Percentiles rank a stretch among this genome's conserved stretches.
Conservation (phyloP, 2,113 vertebrate species). For the Leucoraja erinaceus region DNA sequence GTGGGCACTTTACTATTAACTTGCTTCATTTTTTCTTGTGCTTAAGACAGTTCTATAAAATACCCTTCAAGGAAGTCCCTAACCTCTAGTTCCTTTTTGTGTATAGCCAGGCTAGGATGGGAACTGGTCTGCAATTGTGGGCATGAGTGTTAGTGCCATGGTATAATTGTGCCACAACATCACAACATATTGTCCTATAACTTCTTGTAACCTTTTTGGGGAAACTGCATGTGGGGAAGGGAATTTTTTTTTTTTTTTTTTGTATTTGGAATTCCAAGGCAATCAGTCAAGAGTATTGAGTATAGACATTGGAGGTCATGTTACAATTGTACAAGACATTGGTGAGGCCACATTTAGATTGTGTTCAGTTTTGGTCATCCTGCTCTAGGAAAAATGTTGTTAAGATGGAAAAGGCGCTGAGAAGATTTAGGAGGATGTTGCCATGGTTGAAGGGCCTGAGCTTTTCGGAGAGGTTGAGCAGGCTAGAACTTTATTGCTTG, state of each 20-base stretch:
- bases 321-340: no score
- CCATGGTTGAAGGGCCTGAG: no score
- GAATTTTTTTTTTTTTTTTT: not conserved
- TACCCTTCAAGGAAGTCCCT: slow-evolving; percentile 12
- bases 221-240: slow-evolving; percentile 1
- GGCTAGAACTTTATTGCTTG: no score
- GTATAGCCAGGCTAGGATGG: not conserved
- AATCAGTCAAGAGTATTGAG: no score
- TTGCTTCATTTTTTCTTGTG: not conserved
- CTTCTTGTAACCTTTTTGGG: not conserved
- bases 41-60: not conserved
- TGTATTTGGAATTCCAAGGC: not conserved
- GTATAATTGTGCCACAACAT: not conserved
- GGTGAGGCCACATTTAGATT: no score
- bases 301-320: no score
- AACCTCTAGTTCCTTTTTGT: not conserved
- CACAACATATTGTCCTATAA: not conserved
- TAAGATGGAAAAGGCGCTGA: no score
- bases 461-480: no score
- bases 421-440: no score
- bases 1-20: not conserved
- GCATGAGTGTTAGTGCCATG: not conserved
- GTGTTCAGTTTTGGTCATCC: no score
- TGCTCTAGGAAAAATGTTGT: no score
- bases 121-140: not conserved